Evolutionary conservation across 2,797 vertebrate species (phyloP).

Genomic region (Schizothorax lantsangensis): DNA sequence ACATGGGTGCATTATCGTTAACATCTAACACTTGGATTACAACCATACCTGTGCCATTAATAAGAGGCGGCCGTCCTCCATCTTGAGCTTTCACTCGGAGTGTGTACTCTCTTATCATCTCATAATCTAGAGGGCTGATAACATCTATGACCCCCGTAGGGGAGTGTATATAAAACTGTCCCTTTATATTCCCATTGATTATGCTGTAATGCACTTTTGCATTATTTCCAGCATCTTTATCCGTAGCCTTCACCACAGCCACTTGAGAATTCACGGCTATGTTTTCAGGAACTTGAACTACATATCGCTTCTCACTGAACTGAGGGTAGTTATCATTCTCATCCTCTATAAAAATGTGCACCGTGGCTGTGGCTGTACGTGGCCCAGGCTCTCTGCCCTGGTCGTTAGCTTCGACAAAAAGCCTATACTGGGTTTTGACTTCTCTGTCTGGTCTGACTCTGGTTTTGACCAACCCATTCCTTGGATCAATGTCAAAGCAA

Average conservation of each 20-base stretch:
- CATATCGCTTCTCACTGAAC: constrained; percentile 86
- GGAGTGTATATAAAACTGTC: constrained; percentile 89
- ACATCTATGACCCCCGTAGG: constrained; percentile 85
- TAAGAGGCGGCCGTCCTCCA: constrained; percentile 86
- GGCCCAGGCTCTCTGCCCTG: constrained; percentile 87
- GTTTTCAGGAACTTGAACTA: constrained; percentile 84
- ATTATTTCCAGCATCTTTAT: constrained; percentile 84
- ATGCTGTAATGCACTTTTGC: constrained; percentile 89
- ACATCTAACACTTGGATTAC: constrained; percentile 86
- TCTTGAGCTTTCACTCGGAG: constrained; percentile 89
- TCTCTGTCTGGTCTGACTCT: constrained; percentile 82
- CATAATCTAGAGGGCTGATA: constrained; percentile 86
- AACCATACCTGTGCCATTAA: constrained; percentile 86
- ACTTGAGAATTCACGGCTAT: constrained; percentile 80
- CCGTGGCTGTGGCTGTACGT: constrained; percentile 81
- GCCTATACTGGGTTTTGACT: constrained; percentile 75
- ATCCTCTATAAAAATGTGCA: constrained; percentile 86
- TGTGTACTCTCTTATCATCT: constrained; percentile 84
- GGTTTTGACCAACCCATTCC: constrained; percentile 84
- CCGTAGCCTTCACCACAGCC: constrained; percentile 83
- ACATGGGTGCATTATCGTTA: constrained; percentile 89
- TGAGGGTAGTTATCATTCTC: constrained; percentile 91
- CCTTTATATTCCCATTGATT: constrained; percentile 86
- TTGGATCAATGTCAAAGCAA: constrained; percentile 84
- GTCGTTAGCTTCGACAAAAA: constrained; percentile 88